Conservation (phyloP, 1,140 invertebrate species). For the Sarcophaga bullata region DNA sequence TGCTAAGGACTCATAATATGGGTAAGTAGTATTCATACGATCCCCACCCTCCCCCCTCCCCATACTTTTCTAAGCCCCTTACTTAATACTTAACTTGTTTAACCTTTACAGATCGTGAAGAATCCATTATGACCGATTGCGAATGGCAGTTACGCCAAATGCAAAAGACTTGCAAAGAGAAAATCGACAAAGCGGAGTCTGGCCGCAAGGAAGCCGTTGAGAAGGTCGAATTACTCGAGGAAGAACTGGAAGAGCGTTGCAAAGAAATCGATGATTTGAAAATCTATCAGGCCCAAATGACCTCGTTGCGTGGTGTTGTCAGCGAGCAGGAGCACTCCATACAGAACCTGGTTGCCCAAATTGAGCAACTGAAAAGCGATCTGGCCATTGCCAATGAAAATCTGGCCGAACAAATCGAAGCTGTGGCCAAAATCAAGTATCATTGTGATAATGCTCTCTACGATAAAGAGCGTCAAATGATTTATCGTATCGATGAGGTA, state of each 20-base stretch:
- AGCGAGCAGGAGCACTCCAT: slow-evolving; percentile 71
- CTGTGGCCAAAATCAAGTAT: slow-evolving; percentile 65
- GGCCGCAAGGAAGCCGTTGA: slow-evolving; percentile 68
- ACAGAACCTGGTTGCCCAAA: slow-evolving; percentile 68
- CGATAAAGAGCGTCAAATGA: slow-evolving; percentile 69
- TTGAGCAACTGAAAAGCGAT: slow-evolving; percentile 67
- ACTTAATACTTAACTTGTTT: not conserved
- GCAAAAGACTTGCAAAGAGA: slow-evolving; percentile 72
- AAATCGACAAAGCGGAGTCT: slow-evolving; percentile 69
- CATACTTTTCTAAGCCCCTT: not conserved
- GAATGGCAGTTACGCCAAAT: slow-evolving; percentile 77
- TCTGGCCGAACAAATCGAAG: slow-evolving; percentile 69
- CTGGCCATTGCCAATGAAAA: slow-evolving; percentile 69
- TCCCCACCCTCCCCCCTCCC: too few relatives aligned
- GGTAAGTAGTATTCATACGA: slow-evolving; percentile 43
- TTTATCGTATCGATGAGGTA: slow-evolving; percentile 69
- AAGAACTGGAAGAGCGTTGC: slow-evolving; percentile 66
- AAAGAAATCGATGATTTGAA: slow-evolving; percentile 68
- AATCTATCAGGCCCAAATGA: slow-evolving; percentile 71
- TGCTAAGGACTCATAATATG: slow-evolving; percentile 67
- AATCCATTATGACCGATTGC: slow-evolving; percentile 74
- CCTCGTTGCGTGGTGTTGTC: slow-evolving; percentile 70
- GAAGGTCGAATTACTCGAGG: slow-evolving; percentile 66
- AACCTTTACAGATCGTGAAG: slow-evolving; percentile 68
- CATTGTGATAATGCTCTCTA: slow-evolving; percentile 66